These are phyloP conservation scores for Neolamprologus hecqui DNA, from an alignment of 2,113 vertebrate genomes.

Conservation along the genomic window DNA sequence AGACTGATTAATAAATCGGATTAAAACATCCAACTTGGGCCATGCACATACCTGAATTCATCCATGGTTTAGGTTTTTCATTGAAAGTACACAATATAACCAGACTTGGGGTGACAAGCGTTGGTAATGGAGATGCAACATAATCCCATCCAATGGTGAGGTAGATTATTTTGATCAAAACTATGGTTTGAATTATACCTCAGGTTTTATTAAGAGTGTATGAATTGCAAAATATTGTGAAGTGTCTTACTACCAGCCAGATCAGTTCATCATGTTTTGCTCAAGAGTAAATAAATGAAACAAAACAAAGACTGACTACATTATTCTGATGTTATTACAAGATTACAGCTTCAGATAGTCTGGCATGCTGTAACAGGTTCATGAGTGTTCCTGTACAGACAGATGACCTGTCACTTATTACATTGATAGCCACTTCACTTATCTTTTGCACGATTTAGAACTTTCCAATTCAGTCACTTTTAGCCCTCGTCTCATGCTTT, in stretches of 20 bases:
- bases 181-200: not conserved
- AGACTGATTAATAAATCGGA: not conserved
- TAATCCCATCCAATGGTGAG: not conserved
- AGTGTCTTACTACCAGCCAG: not conserved
- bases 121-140: not conserved
- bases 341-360: not conserved
- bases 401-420: not conserved
- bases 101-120: rapidly evolving
- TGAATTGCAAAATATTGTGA: not conserved
- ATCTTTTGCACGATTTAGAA: not conserved
- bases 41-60: rapidly evolving
- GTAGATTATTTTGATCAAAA: not conserved
- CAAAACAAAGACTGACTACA: rapidly evolving
- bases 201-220: not conserved
- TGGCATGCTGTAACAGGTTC: not conserved
- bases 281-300: not conserved
- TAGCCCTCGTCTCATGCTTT: not conserved
- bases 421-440: not conserved
- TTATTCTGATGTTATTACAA: not conserved
- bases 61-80: not conserved
- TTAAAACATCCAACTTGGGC: rapidly evolving
- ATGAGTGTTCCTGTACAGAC: not conserved
- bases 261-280: rapidly evolving
- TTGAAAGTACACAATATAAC: not conserved
- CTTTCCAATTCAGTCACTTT: not conserved